Conservation (phyloP, 2,113 vertebrate genomes). For the Pterocles gutturalis region DNA sequence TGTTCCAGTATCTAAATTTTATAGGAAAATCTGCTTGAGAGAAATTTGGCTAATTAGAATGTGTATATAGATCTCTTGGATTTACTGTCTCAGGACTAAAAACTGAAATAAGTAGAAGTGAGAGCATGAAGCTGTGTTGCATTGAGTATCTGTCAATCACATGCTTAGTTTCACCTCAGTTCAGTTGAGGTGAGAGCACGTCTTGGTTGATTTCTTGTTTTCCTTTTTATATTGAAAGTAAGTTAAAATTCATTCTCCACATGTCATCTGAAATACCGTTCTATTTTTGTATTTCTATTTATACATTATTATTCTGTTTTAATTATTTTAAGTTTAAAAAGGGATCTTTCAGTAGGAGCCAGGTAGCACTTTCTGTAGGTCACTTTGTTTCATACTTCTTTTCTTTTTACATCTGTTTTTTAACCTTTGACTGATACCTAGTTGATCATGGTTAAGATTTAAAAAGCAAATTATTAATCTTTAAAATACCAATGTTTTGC, state of each 20-base stretch:
- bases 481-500: neutral
- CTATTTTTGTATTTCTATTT: neutral
- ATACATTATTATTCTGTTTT: neutral
- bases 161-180: neutral
- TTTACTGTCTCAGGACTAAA: neutral
- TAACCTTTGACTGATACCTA: neutral
- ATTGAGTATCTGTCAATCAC: neutral
- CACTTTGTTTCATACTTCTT: neutral
- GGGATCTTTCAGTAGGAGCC: neutral
- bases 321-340: neutral
- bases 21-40: neutral
- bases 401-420: neutral
- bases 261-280: neutral
- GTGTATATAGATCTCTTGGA: neutral
- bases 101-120: neutral
- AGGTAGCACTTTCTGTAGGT: neutral
- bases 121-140: neutral
- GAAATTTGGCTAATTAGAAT: neutral
- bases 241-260: neutral
- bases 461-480: neutral
- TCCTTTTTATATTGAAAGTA: neutral
- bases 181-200: neutral
- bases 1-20: neutral
- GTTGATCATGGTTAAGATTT: neutral
- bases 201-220: neutral